These are phyloP conservation scores for Spisula subtruncata DNA, from an alignment of 2,888 invertebrate genomes.

Conservation along the genomic window DNA sequence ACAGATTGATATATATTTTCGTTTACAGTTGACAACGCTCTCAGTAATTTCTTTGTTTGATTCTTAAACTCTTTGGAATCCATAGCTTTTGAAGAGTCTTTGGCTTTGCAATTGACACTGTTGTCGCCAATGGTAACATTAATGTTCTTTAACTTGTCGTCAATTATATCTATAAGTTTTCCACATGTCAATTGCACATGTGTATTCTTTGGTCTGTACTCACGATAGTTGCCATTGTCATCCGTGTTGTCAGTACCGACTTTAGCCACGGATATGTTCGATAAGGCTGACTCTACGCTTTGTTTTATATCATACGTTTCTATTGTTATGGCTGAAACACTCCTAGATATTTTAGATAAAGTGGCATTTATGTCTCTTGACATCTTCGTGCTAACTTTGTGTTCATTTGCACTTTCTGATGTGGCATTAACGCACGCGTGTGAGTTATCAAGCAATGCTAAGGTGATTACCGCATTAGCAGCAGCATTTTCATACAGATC, in stretches of 20 bases:
- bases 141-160: constrained; percentile 60
- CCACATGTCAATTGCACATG: constrained; percentile 57
- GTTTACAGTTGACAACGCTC: constrained; percentile 76
- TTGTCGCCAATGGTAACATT: constrained; percentile 42
- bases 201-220: constrained; percentile 42
- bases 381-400: not conserved
- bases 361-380: constrained; percentile 19
- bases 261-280: constrained; percentile 46
- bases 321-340: constrained; percentile 43
- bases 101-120: constrained; percentile 33
- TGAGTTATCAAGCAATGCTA: constrained; percentile 46
- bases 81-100: constrained; percentile 35
- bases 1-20: constrained; percentile 79
- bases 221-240: constrained; percentile 42
- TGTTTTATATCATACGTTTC: constrained; percentile 58
- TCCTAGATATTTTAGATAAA: constrained; percentile 33
- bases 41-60: constrained; percentile 71
- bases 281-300: constrained; percentile 31
- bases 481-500: constrained; percentile 52
- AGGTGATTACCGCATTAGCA: constrained; percentile 36
- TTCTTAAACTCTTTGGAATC: constrained; percentile 62
- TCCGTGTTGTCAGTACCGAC: constrained; percentile 3
- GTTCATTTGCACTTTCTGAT: not conserved
- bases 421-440: constrained; percentile 20
- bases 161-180: constrained; percentile 61